phyloP scores from a whole-genome alignment of 1,140 invertebrate species.

The Berghia stephanieae region DNA sequence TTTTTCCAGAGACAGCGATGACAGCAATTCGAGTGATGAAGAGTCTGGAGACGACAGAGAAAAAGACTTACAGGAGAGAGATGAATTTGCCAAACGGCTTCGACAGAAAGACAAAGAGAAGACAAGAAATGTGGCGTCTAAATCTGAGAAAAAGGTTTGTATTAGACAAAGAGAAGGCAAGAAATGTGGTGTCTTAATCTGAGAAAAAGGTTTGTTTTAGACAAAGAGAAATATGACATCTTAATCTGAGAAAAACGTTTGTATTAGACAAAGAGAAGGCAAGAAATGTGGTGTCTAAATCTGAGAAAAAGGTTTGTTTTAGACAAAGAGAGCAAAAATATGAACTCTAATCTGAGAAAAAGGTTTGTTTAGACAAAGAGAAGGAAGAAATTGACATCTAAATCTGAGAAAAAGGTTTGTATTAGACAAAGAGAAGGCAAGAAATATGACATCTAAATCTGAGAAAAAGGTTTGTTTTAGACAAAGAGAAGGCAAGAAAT shows the following conservation, averaged over 20 bases:
- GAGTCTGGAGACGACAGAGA: constrained; percentile 72
- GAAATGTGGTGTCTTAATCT: constrained; percentile 65
- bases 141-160: constrained; percentile 74
- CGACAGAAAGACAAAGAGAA: constrained; percentile 90
- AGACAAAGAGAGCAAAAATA: constrained; percentile 23
- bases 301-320: constrained; percentile 73
- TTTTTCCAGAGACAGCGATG: too few relatives aligned
- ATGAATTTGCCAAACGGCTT: constrained; percentile 91
- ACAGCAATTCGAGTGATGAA: too few relatives aligned
- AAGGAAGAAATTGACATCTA: constrained; percentile 47
- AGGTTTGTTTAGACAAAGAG: constrained; percentile 50
- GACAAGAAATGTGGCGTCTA: constrained; percentile 78
- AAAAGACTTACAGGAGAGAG: constrained; percentile 88
- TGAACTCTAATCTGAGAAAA: constrained; percentile 76
- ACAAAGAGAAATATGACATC: constrained; percentile 41
- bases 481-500: constrained; percentile 80
- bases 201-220: constrained; percentile 72
- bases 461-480: constrained; percentile 73
- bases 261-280: background rate
- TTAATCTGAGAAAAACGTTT: constrained; percentile 74
- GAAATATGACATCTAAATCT: constrained; percentile 76
- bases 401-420: constrained; percentile 74
- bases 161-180: background rate
- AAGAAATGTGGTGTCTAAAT: constrained; percentile 61
- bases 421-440: constrained; percentile 89